Evolutionary conservation across 1,140 invertebrate species (phyloP).

Genomic region (Idris sp.): DNA sequence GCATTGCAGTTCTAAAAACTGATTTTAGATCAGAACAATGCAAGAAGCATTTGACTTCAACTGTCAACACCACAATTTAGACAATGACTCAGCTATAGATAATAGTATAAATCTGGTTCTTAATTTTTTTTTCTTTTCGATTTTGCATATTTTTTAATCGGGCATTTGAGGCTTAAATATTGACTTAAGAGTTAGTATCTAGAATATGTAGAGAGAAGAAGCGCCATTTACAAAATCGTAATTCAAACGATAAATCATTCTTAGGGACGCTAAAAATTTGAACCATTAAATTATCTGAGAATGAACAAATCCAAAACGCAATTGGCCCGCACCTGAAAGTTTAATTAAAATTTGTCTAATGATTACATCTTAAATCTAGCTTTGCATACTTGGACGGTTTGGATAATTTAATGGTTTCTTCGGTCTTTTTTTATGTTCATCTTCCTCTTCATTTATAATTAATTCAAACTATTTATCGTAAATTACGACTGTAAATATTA

Average conservation of each 20-base stretch:
- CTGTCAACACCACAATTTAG: too few relatives aligned
- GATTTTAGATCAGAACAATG: too few relatives aligned
- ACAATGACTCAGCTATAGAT: too few relatives aligned
- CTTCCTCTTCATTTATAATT: too few relatives aligned
- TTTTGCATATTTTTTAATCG: too few relatives aligned
- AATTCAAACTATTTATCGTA: constrained; percentile 22
- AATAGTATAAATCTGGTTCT: too few relatives aligned
- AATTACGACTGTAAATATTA: constrained; percentile 35
- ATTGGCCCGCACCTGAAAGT: constrained; percentile 1
- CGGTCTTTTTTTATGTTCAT: too few relatives aligned
- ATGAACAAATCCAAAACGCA: constrained; percentile 19
- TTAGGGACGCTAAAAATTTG: constrained; percentile 8
- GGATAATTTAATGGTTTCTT: constrained; percentile 47
- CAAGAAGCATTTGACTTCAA: too few relatives aligned
- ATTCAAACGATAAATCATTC: constrained; percentile 31
- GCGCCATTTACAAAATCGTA: constrained; percentile 36
- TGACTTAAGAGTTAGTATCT: constrained; percentile 20
- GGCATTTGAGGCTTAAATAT: constrained; percentile 14
- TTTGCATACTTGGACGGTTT: constrained; percentile 41
- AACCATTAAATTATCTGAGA: constrained; percentile 48
- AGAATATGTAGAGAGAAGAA: constrained; percentile 39
- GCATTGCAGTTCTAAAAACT: too few relatives aligned
- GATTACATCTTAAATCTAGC: constrained; percentile 10
- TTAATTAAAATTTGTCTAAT: constrained; percentile 13
- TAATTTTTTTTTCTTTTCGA: constrained; percentile 9